Conservation (phyloP, 2,113 vertebrate species). For the Ploceus nigricollis region DNA sequence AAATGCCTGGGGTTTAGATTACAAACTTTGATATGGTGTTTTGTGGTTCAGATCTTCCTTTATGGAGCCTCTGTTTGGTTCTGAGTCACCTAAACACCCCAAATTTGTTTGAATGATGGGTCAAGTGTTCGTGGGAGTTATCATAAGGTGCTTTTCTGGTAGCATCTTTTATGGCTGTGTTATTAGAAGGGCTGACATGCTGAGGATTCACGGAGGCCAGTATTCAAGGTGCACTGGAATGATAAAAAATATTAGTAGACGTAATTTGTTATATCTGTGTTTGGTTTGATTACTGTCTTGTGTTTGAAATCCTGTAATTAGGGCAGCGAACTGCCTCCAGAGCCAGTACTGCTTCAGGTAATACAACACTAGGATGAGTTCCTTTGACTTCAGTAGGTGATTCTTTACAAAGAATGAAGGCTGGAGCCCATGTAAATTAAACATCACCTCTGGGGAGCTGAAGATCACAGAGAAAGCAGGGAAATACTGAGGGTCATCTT, state of each 20-base stretch:
- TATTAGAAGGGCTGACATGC: neutral
- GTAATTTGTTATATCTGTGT: slow-evolving; percentile 51
- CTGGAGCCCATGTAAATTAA: neutral
- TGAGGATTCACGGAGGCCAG: neutral
- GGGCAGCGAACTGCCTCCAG: neutral
- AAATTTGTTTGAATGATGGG: neutral
- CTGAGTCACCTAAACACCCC: neutral
- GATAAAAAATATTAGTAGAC: slow-evolving; percentile 59
- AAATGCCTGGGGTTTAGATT: neutral
- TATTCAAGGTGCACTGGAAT: slow-evolving; percentile 2
- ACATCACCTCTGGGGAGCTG: neutral
- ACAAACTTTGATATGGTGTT: neutral
- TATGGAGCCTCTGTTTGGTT: neutral
- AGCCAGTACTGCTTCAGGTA: neutral
- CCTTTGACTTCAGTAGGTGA: neutral
- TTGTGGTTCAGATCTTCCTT: neutral
- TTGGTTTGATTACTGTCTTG: slow-evolving; percentile 57
- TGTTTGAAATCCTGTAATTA: slow-evolving; percentile 59
- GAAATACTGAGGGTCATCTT: neutral
- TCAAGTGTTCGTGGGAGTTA: neutral
- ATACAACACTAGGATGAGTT: neutral
- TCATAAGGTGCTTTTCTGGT: neutral
- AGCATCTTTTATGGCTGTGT: neutral
- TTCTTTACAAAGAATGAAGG: neutral
- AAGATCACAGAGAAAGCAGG: neutral